Evolutionary conservation across 53 echinoderm and acorn worm species (phyloP), one percentile per base, ranked within the genome.

Genomic region (Luidia sarsii): DNA sequence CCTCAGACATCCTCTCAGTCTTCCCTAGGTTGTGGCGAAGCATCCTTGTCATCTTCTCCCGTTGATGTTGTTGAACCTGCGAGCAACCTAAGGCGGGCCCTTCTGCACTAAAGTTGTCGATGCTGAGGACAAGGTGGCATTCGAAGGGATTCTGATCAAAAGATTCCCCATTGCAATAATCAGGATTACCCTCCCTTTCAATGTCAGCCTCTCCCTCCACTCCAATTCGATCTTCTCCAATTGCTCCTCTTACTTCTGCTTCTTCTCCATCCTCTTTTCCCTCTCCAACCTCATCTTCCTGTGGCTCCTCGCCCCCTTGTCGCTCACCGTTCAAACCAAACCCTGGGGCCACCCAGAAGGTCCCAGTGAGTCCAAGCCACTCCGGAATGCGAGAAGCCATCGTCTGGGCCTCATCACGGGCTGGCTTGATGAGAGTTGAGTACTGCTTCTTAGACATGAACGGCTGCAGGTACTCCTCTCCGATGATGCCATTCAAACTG

Each of bases 141-240:
- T 80, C 70, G 19, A 39, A 46, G 27, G 65, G 56, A 13, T 84
- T 30, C 27, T 54, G 51, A 15, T 72, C 72, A n/a, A 72, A 61
- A n/a, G n/a, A n/a, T n/a, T n/a, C n/a, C n/a, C n/a, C n/a, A n/a
- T n/a, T n/a, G n/a, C n/a, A n/a, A n/a, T n/a, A n/a, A n/a, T n/a
- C n/a, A n/a, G n/a, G n/a, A n/a, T n/a, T n/a, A 36, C 93, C 41
- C 52, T 93, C 75, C 24, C 66, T 75, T 31, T 79, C 73, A 33
- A 87, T n/a, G 23, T 90, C 90, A n/a, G 90, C 87, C 50, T 93
- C 90, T 28, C 83, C 90, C 7, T 80, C 75, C 28, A 93, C 64
- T 7, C 80, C 86, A 48, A 89, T 63, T n/a, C n/a, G n/a, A n/a
- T n/a, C n/a, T n/a, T n/a, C n/a, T n/a, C n/a, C n/a, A n/a, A n/a